phyloP scores from a whole-genome alignment of 2,113 vertebrate genomes.

The Grammomys dolichurus region DNA sequence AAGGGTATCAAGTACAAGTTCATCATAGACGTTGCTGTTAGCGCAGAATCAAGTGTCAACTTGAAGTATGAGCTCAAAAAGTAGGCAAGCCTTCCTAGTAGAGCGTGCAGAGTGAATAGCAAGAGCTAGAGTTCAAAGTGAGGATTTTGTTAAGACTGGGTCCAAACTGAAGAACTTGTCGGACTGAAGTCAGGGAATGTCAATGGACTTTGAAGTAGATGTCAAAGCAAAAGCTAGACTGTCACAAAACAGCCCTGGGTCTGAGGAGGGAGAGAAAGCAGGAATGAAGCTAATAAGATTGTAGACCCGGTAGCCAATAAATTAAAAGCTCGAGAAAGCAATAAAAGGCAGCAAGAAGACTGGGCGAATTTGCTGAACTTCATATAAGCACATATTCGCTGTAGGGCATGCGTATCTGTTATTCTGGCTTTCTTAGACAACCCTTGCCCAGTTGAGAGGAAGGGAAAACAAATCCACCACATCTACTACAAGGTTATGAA shows the following conservation, averaged over 20 bases:
- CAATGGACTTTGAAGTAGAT: background rate
- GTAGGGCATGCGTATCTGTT: background rate
- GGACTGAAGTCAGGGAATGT: constrained; percentile 1
- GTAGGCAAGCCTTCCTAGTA: background rate
- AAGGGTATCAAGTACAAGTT: background rate
- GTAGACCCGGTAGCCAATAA: background rate
- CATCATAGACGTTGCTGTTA: constrained; percentile 1
- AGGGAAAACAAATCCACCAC: background rate
- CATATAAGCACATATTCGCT: background rate
- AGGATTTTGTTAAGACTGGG: background rate
- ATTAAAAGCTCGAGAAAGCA: constrained; percentile 33
- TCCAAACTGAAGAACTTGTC: constrained; percentile 27
- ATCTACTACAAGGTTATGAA: background rate
- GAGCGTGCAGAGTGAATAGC: background rate
- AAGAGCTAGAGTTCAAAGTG: background rate
- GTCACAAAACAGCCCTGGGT: constrained; percentile 6
- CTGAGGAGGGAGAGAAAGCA: background rate
- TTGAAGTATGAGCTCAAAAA: background rate
- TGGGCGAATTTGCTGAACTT: background rate
- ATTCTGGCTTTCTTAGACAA: background rate
- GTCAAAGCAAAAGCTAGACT: constrained; percentile 25
- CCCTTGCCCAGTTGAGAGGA: background rate
- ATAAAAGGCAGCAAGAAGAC: background rate
- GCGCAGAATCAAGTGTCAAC: constrained; percentile 3
- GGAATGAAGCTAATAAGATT: background rate